phyloP scores from a whole-genome alignment of 2,113 vertebrate species.

The Chamaetylas fuelleborni region DNA sequence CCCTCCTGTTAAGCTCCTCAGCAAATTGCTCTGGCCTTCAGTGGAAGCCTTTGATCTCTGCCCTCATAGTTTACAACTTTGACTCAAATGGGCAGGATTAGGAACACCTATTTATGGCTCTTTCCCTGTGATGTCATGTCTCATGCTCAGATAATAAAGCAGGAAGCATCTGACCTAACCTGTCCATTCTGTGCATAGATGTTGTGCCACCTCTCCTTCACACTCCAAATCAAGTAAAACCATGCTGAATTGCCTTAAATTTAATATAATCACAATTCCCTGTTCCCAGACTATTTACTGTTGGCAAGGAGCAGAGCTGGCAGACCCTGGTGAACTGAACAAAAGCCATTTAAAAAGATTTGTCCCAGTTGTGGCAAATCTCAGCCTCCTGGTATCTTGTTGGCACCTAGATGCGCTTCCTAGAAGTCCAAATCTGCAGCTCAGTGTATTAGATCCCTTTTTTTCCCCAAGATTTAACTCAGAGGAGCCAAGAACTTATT shows the following conservation, averaged over 20 bases:
- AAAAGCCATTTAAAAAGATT: not conserved
- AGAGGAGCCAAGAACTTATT: not conserved
- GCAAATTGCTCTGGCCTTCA: not conserved
- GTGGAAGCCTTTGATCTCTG: not conserved
- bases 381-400: not conserved
- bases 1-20: not conserved
- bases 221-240: not conserved
- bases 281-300: not conserved
- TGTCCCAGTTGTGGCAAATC: not conserved
- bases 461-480: not conserved
- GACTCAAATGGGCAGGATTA: not conserved
- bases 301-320: not conserved
- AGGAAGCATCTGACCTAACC: not conserved
- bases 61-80: not conserved
- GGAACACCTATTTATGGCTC: not conserved
- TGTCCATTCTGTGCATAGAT: not conserved
- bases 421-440: not conserved
- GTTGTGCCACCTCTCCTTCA: not conserved
- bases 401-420: accelerated
- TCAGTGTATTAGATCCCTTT: not conserved
- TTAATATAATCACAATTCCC: not conserved
- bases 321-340: not conserved
- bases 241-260: not conserved
- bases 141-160: not conserved
- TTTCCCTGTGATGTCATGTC: not conserved